These are phyloP conservation scores for Trachelus tabidus DNA, from an alignment of 2,888 invertebrate species.

Conservation along the genomic window DNA sequence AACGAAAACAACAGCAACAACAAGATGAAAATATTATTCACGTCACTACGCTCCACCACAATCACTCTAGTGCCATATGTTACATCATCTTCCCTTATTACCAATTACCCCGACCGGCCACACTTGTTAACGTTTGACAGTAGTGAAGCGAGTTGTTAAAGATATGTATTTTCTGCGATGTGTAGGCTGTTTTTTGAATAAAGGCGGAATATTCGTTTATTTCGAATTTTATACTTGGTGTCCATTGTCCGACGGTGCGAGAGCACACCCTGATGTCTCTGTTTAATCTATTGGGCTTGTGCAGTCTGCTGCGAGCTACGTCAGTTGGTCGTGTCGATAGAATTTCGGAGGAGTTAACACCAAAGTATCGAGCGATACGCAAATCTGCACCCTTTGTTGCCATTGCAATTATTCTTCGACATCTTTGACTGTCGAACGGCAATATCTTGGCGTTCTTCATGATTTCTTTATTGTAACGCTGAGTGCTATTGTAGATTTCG, in stretches of 20 bases:
- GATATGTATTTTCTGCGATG: constrained; percentile 42
- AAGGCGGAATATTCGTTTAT: constrained; percentile 36
- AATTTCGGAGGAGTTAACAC: background rate
- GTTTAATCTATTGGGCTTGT: background rate
- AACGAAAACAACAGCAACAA: constrained; percentile 11
- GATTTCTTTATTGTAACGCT: background rate
- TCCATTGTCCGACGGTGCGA: background rate
- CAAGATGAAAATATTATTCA: constrained; percentile 25
- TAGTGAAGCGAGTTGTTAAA: constrained; percentile 43
- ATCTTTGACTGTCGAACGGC: background rate
- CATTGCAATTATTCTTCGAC: background rate
- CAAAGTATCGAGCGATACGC: background rate
- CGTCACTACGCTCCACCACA: constrained; percentile 36
- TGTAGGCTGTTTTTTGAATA: constrained; percentile 41
- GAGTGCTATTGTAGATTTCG: background rate
- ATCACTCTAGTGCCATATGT: constrained; percentile 52
- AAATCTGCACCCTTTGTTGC: background rate
- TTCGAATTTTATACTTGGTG: constrained; percentile 28
- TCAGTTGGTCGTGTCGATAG: background rate
- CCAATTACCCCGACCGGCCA: constrained; percentile 40
- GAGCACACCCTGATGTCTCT: background rate
- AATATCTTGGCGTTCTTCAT: background rate
- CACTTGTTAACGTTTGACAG: constrained; percentile 46
- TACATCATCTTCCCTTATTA: constrained; percentile 15
- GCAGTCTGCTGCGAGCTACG: background rate